Base-by-base conservation (phyloP, 2,888 invertebrate genomes). In the Phengaris alcon region DNA sequence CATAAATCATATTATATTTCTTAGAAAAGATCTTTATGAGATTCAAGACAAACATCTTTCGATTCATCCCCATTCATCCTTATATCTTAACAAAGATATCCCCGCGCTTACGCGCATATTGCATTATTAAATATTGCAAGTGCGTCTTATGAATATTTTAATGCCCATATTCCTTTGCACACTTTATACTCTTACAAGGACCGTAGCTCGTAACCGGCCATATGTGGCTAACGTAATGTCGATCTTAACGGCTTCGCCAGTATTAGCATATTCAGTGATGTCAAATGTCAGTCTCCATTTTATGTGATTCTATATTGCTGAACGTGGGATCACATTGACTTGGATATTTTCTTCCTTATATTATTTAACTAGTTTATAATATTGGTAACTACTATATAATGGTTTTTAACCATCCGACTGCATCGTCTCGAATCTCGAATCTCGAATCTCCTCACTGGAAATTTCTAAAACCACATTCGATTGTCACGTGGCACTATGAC, bases 201-300 rank as follows among this genome's bases (percentile, higher is more conserved):
- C 73, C 59, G 35, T 22, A 75, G 74, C 74, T 73, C 64, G 54
- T 75, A 48, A 22, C 64, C 79, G 75, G 69, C 82, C 82, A 75
- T 84, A 83, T 79, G 82, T 76, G 83, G 82, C 80, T 83, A 83
- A 83, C 82, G 73, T 82, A 86, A 86, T 83, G 83, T 82, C 83
- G 82, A 82, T 82, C 82, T 75, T 77, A 77, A 78, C 77, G 76
- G 77, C 77, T 74, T 72, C 74, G 72, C 51, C 76, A 70, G 57
- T 48, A 74, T 74, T 74, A 68, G 69, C 75, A 77, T 77, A 75
- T 77, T 68, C 77, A 76, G 74, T 74, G 74, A 75, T 77, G 77
- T 78, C 77, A 78, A 77, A 78, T 77, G 77, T 78, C 77, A 77
- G 64, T 51, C 44, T 54, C 72, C 48, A 64, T 64, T 64, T 64